phyloP scores from a whole-genome alignment of 1,140 invertebrate genomes.

The Drosophila auraria region DNA sequence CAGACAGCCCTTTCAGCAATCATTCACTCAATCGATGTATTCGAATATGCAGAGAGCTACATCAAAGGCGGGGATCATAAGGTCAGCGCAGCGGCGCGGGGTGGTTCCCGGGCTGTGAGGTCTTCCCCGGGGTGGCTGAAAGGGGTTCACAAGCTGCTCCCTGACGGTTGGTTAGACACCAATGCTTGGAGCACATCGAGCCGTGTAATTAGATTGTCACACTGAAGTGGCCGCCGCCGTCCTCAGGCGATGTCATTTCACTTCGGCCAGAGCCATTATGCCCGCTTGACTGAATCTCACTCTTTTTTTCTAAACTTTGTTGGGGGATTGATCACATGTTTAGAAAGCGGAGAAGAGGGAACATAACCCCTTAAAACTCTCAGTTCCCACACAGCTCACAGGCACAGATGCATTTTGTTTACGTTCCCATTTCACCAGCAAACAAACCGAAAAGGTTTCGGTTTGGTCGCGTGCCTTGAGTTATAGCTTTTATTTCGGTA shows the following conservation, averaged over 20 bases:
- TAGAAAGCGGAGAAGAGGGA: not conserved
- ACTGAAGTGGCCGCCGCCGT: slow-evolving; percentile 60
- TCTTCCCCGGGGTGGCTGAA: not conserved
- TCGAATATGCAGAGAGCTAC: slow-evolving; percentile 64
- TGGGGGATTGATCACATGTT: slow-evolving; percentile 1
- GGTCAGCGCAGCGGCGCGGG: slow-evolving; percentile 18
- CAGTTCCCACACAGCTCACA: slow-evolving; percentile 21
- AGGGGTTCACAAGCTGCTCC: not conserved
- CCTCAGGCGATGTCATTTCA: slow-evolving; percentile 34
- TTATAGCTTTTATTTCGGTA: slow-evolving; percentile 22
- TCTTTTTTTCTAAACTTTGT: not conserved
- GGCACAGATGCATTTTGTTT: slow-evolving; percentile 16
- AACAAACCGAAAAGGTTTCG: slow-evolving; percentile 12
- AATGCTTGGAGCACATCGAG: slow-evolving; percentile 63
- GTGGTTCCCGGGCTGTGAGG: not conserved
- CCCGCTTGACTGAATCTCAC: slow-evolving; percentile 53
- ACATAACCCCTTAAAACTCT: too few relatives aligned
- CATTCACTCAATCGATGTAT: slow-evolving; percentile 75
- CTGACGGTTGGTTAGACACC: slow-evolving; percentile 24
- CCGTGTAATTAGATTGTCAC: slow-evolving; percentile 82
- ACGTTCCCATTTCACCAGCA: slow-evolving; percentile 7
- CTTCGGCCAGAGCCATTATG: slow-evolving; percentile 48
- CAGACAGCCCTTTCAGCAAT: slow-evolving; percentile 63
- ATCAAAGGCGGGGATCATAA: slow-evolving; percentile 61
- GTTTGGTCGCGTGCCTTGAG: slow-evolving; percentile 32